Evolutionary conservation across 2,888 invertebrate species (phyloP).

Genomic region (Chrysopilus asiliformis): DNA sequence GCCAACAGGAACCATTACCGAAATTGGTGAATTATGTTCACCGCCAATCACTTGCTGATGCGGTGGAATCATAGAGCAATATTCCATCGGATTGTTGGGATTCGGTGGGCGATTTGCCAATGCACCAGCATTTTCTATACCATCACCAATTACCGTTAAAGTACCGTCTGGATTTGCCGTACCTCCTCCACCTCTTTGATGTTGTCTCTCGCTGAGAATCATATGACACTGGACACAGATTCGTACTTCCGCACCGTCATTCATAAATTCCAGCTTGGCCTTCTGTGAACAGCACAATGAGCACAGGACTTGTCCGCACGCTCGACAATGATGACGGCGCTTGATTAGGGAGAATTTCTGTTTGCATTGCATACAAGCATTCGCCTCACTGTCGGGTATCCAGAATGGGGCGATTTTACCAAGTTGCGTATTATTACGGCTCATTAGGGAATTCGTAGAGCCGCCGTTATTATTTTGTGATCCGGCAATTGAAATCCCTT

Average conservation of each 20-base stretch:
- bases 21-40: conserved; percentile 37
- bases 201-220: conserved; percentile 38
- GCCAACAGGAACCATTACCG: conserved; percentile 76
- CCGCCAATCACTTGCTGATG: conserved; percentile 51
- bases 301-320: conserved; percentile 73
- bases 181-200: neutral
- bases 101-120: conserved; percentile 45
- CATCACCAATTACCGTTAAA: neutral
- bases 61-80: conserved; percentile 71
- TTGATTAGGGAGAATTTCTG: conserved; percentile 67
- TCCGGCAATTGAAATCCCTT: conserved; percentile 22
- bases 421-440: conserved; percentile 35
- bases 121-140: conserved; percentile 8
- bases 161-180: neutral
- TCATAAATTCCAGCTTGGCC: conserved; percentile 56
- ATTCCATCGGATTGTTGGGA: conserved; percentile 78
- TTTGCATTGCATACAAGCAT: conserved; percentile 71
- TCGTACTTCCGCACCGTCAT: conserved; percentile 53
- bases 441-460: neutral
- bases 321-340: conserved; percentile 75
- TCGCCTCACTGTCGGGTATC: conserved; percentile 74
- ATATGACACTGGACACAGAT: conserved; percentile 62
- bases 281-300: conserved; percentile 62
- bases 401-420: conserved; percentile 71
- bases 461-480: conserved; percentile 6